A percentile compares a stretch with the other conserved stretches of the same genome.
These are phyloP conservation scores for Tachypleus tridentatus DNA, from an alignment of 1,140 invertebrate species.

Conservation along the genomic window DNA sequence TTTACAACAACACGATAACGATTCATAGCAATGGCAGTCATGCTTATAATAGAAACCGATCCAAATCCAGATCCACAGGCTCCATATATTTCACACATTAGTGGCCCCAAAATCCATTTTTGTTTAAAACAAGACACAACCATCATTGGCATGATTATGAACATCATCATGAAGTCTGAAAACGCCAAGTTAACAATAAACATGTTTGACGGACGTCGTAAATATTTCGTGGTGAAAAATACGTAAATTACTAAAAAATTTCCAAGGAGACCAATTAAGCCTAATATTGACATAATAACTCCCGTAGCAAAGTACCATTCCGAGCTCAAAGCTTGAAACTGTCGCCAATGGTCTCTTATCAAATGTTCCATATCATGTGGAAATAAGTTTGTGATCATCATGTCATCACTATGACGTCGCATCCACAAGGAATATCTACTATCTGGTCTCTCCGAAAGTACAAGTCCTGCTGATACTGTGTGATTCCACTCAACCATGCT, in stretches of 20 bases:
- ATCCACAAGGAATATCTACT: too few relatives aligned
- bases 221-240: conserved; percentile 56
- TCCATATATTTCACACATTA: conserved; percentile 68
- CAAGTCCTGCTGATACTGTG: too few relatives aligned
- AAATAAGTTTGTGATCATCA: too few relatives aligned
- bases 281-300: conserved; percentile 55
- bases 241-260: conserved; percentile 79
- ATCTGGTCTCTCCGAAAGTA: too few relatives aligned
- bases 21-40: conserved; percentile 66
- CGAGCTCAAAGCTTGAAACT: conserved; percentile 60
- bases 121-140: conserved; percentile 71
- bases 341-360: conserved; percentile 58
- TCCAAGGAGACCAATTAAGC: conserved; percentile 52
- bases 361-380: conserved; percentile 57
- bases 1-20: conserved; percentile 75
- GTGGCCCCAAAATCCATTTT: conserved; percentile 68
- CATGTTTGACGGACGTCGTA: conserved; percentile 69
- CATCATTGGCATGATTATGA: conserved; percentile 56
- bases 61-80: conserved; percentile 65
- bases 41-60: conserved; percentile 65
- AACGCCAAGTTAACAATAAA: conserved; percentile 72
- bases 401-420: too few relatives aligned
- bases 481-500: too few relatives aligned
- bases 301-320: conserved; percentile 64
- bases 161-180: conserved; percentile 79